Evolutionary conservation across 2,888 invertebrate species (phyloP), one percentile per base, ranked within the genome.

Genomic region (Mesochorus sp.): DNA sequence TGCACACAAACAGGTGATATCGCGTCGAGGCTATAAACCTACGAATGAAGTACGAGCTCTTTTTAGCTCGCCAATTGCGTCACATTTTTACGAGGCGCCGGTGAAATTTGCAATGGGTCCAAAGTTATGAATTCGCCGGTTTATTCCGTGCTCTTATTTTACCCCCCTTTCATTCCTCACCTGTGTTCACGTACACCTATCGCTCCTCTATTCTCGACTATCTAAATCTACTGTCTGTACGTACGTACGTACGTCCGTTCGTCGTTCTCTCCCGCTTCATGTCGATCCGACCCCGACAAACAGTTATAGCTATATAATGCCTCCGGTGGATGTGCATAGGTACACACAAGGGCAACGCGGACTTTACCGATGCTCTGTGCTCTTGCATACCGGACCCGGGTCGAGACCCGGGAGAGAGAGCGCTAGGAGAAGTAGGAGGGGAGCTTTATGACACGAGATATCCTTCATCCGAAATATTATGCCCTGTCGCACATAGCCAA

Each of bases 401-500:
- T 59, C 59, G 47, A 68, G 55, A 74, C 66, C 72, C 53, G 57
- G 61, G 67, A 42, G 72, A 67, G 2, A 3, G 10, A 37, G 37
- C 10, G 37, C 10, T 37, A n/a, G 10, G 37, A 10, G 2, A 0
- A n/a, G 37, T 8, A 3, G 8, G 37, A n/a, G 14, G 14, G 31
- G 67, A 59, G 85, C 87, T 88, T 88, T 88, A 87, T 87, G 88
- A 86, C 84, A 88, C 85, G 82, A 83, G 88, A 89, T 89, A 89
- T 87, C 84, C 87, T 86, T 88, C 84, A 87, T 86, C 82, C 84
- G 81, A 88, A 87, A 87, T 87, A 86, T 85, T 84, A 86, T 82
- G 81, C 81, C 62, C 61, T 34, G 57, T 55, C 76, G 44, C 53
- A 53, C 53, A 53, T 39, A 37, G 73, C 57, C 42, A 12, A 55